Evolutionary conservation across 2,113 vertebrate species (phyloP).

Genomic region (Bufo gargarizans): DNA sequence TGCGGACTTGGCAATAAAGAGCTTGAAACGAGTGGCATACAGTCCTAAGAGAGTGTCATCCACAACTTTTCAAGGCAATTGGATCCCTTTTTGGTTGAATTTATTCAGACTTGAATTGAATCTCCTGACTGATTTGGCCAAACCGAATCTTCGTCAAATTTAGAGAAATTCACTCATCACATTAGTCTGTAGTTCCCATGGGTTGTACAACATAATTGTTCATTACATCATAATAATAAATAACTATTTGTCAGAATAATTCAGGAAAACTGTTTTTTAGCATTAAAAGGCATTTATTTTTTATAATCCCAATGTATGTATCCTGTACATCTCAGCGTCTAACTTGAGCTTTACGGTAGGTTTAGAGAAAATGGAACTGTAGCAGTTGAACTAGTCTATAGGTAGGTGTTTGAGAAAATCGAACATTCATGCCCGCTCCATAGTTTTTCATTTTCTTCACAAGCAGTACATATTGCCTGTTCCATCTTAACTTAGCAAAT

Average conservation of each 20-base stretch:
- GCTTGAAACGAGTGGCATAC: too few species aligned
- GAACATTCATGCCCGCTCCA: slow-evolving; percentile 26
- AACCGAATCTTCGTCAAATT: too few species aligned
- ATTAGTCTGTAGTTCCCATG: too few species aligned
- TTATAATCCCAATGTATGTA: slow-evolving; percentile 12
- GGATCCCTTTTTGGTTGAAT: too few species aligned
- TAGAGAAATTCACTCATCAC: too few species aligned
- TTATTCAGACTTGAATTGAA: too few species aligned
- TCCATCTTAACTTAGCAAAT: slow-evolving; percentile 42
- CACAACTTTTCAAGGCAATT: too few species aligned
- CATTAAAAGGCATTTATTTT: slow-evolving; percentile 37
- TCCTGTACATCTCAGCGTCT: slow-evolving; percentile 29
- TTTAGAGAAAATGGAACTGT: slow-evolving; percentile 16
- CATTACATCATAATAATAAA: not conserved
- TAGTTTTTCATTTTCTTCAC: not conserved
- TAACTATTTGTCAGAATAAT: slow-evolving; percentile 4
- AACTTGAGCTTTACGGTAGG: not conserved
- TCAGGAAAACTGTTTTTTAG: slow-evolving; percentile 4
- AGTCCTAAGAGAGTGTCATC: too few species aligned
- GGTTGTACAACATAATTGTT: not conserved
- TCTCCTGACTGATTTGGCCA: too few species aligned
- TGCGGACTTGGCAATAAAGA: too few species aligned
- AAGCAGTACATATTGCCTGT: slow-evolving; percentile 3
- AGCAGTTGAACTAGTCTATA: slow-evolving; percentile 38
- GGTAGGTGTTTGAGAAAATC: slow-evolving; percentile 24